phyloP scores from a whole-genome alignment of 2,797 vertebrate genomes.

The Smutsia temminckii region DNA sequence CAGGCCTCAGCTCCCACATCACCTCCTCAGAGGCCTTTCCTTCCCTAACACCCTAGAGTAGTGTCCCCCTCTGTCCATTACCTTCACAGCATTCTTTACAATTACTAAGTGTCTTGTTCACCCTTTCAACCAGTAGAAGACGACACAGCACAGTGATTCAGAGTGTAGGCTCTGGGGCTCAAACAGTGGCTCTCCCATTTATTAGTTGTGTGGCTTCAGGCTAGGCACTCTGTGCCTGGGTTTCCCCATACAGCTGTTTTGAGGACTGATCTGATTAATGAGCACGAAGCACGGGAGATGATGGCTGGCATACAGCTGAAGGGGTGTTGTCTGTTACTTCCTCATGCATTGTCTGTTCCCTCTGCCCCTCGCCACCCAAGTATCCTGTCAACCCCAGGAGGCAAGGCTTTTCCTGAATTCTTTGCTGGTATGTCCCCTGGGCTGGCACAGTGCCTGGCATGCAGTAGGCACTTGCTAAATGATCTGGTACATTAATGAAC shows the following conservation, averaged over 20 bases:
- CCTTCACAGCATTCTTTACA: too few relatives aligned
- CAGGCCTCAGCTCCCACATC: background rate
- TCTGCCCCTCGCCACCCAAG: background rate
- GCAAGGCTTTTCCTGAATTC: background rate
- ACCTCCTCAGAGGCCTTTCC: background rate
- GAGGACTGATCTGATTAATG: background rate
- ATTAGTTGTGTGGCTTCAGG: background rate
- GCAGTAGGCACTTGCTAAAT: background rate
- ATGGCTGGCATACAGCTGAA: background rate
- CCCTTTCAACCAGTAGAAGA: background rate
- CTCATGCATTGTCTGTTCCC: background rate
- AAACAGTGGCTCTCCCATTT: background rate
- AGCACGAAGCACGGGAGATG: background rate
- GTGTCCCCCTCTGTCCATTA: rapidly evolving
- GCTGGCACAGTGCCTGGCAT: background rate
- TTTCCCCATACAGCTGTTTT: background rate
- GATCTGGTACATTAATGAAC: background rate
- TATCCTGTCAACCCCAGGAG: background rate
- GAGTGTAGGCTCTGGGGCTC: background rate
- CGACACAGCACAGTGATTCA: background rate
- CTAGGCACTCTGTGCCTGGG: background rate
- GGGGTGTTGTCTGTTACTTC: background rate
- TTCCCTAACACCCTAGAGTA: background rate
- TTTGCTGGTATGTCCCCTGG: background rate
- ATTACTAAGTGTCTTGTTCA: rapidly evolving